A percentile compares a stretch with the other conserved stretches of the same genome.
phyloP scores from a whole-genome alignment of 2,113 vertebrate species.

The Gasterosteus aculeatus region DNA sequence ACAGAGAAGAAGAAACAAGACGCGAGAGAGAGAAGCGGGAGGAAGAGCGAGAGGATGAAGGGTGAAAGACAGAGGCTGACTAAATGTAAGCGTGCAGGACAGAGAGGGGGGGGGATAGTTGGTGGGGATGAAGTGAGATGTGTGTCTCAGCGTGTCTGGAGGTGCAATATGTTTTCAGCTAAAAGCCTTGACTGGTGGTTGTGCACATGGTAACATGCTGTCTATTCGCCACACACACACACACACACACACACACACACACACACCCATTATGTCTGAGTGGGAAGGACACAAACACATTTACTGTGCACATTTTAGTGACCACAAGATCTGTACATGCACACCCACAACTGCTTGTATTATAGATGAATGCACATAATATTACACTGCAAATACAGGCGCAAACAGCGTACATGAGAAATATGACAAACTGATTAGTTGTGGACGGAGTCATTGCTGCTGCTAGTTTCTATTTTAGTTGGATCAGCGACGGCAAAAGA shows the following conservation, averaged over 20 bases:
- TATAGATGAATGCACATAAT: background rate
- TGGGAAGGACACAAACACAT: background rate
- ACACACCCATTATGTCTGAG: slow-evolving; percentile 3
- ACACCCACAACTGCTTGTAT: background rate
- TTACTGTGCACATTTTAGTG: background rate
- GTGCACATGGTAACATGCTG: slow-evolving; percentile 14
- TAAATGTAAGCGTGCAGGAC: slow-evolving; percentile 22
- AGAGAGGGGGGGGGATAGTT: background rate
- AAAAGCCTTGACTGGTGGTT: slow-evolving; percentile 42
- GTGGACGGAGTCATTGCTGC: background rate
- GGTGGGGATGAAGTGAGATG: slow-evolving; percentile 24
- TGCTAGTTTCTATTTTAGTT: background rate
- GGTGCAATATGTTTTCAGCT: slow-evolving; percentile 1
- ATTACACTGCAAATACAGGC: background rate
- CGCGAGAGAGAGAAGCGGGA: slow-evolving; percentile 8
- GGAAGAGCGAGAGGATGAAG: slow-evolving; percentile 1
- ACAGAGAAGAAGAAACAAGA: background rate
- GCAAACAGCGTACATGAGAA: background rate
- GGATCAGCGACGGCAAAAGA: background rate
- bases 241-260: background rate
- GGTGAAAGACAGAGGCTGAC: slow-evolving; percentile 16
- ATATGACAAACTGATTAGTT: background rate
- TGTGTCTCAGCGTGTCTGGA: background rate
- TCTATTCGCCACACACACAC: background rate
- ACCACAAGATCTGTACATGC: background rate